These are phyloP conservation scores for Picus viridis DNA, from an alignment of 2,797 vertebrate species.

Conservation along the genomic window DNA sequence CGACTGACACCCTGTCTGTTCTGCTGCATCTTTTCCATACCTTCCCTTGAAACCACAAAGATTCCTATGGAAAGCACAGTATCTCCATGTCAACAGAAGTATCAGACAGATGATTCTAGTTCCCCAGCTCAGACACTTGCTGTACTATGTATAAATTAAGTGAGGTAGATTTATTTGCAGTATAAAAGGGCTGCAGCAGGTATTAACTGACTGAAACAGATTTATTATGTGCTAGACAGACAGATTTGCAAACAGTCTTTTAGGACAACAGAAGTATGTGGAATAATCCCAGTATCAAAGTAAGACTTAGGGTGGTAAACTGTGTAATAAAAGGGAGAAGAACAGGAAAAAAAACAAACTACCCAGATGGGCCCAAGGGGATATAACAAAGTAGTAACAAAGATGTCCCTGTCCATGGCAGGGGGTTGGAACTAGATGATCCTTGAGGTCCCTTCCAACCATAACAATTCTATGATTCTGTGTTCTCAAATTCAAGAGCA, in stretches of 20 bases:
- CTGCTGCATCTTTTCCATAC: not conserved
- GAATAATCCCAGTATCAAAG: conserved; percentile 1
- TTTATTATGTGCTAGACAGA: not conserved
- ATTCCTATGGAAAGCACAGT: not conserved
- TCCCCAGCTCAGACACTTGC: not conserved
- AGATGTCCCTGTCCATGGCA: not conserved
- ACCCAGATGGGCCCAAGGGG: not conserved
- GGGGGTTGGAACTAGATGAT: too few species aligned
- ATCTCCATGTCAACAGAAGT: not conserved
- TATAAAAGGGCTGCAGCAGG: not conserved
- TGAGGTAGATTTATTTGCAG: conserved; percentile 24
- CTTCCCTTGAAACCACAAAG: not conserved
- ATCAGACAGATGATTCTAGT: not conserved
- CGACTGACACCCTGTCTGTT: not conserved
- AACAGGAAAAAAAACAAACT: not conserved
- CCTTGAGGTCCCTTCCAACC: too few species aligned
- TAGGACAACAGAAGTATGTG: not conserved
- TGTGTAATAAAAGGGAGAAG: not conserved
- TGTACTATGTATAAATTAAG: not conserved
- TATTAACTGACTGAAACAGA: conserved; percentile 2
- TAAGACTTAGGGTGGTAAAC: not conserved
- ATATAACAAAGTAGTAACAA: not conserved
- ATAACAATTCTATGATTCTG: too few species aligned
- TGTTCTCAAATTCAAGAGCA: not conserved
- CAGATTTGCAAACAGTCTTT: not conserved